These are phyloP conservation scores for Panurus biarmicus DNA, from an alignment of 2,113 vertebrate genomes.

Conservation along the genomic window DNA sequence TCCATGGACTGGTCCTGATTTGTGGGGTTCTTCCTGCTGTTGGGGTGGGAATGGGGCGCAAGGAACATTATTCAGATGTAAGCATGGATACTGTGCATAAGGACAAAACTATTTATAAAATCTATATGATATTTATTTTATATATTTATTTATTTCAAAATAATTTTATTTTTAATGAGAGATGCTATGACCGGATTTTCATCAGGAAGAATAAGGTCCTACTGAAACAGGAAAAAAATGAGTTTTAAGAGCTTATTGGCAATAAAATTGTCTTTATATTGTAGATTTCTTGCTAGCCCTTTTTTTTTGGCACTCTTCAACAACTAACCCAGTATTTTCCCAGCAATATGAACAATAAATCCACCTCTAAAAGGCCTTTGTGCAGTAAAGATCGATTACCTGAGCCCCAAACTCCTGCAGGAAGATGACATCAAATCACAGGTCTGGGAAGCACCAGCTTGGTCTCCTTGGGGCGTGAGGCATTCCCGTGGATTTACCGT, in stretches of 20 bases:
- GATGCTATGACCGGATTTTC: slow-evolving; percentile 79
- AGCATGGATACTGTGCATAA: slow-evolving; percentile 91
- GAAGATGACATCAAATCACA: background rate
- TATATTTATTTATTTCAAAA: slow-evolving; percentile 99
- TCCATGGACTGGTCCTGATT: slow-evolving; percentile 68
- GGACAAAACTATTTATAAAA: slow-evolving; percentile 98
- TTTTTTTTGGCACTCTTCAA: slow-evolving; percentile 13
- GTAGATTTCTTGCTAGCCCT: slow-evolving; percentile 58
- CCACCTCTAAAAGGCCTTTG: background rate
- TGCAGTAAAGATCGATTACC: background rate
- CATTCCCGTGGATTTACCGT: background rate
- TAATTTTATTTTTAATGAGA: slow-evolving; percentile 85
- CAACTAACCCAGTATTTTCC: background rate
- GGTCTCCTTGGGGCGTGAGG: rapidly evolving
- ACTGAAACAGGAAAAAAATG: slow-evolving; percentile 70
- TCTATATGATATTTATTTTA: slow-evolving; percentile 99
- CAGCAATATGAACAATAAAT: background rate
- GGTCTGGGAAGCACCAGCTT: background rate
- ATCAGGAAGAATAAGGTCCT: slow-evolving; percentile 78
- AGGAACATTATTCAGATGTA: slow-evolving; percentile 82
- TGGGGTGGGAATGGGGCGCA: slow-evolving; percentile 49
- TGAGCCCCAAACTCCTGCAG: background rate
- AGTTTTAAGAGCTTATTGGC: slow-evolving; percentile 79
- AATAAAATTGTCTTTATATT: slow-evolving; percentile 95
- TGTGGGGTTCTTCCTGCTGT: slow-evolving; percentile 71